Base-by-base conservation (phyloP, 2,113 vertebrate species). In the Centropus bengalensis region DNA sequence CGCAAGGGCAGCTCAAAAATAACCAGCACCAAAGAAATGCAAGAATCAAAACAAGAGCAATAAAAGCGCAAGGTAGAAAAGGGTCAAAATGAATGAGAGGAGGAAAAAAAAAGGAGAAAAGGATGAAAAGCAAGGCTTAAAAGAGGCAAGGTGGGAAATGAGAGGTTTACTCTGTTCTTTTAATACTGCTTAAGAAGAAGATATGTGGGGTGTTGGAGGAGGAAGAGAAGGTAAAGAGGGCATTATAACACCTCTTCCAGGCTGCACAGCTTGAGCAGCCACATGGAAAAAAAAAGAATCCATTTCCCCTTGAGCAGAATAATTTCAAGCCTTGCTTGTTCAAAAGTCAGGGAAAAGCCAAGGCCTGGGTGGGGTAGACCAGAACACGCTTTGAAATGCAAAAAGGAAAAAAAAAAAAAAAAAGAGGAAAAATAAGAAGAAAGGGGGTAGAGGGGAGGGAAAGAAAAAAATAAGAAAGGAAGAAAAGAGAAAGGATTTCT, bases 261-360 rank as follows among this genome's bases (percentile, higher is more conserved):
- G 68, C 81, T 82, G 74, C 42, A 38, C 3, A 2, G 66, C 28
- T 17, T 71, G 59, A 82, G 62, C 79, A 91, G 76, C 68, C 47
- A 69, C 36, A 38, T 85, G 20, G 63, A 89, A 93, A 91, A 82
- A 88, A 83, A 82, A 77, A 88, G 81, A 58, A 51, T 38, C 87
- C 92, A 90, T 96, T 96, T 91, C 91, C 88, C 95, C 84, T 94
- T 97, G 81, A 95, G 79, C 84, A 95, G 81, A 67, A 68, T 92
- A 62, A 88, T 93, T 97, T 97, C 96, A 97, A 97, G 96, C 97
- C 97, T 97, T 97, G 96, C 96, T 97, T 96, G 79, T 97, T 97
- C 96, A 94, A 96, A 97, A 97, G 88, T 87, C 68, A 68, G 82
- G 90, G 92, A 82, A 91, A 91, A 96, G 96, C 85, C 89, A 96